Conservation (phyloP, 2,113 vertebrate species). For the Cyphomyrus plagiostoma region DNA sequence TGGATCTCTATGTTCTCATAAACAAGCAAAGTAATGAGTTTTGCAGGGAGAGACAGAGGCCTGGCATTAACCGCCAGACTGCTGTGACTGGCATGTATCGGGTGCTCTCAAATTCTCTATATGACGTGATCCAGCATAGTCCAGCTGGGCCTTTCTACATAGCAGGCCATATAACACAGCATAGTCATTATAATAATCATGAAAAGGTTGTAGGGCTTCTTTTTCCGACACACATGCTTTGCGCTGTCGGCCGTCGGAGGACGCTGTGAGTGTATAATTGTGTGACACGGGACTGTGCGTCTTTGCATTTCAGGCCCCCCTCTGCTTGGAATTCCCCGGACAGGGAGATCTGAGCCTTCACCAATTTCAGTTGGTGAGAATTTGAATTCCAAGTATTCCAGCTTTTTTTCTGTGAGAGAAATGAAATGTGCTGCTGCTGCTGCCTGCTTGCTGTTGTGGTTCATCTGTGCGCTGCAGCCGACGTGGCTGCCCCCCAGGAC, state of each 20-base stretch:
- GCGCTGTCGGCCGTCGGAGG: slow-evolving; percentile 26
- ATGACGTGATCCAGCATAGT: slow-evolving; percentile 20
- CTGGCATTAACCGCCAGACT: neutral
- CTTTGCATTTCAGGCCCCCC: slow-evolving; percentile 72
- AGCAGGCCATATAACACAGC: slow-evolving; percentile 12
- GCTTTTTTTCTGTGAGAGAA: slow-evolving; percentile 12
- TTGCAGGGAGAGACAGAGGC: neutral
- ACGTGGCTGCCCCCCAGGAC: neutral
- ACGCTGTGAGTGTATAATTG: slow-evolving; percentile 54
- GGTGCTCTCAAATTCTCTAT: neutral
- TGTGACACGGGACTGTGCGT: slow-evolving; percentile 67
- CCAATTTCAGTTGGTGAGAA: slow-evolving; percentile 74
- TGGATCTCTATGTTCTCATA: neutral
- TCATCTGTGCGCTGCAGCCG: neutral
- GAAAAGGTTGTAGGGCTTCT: neutral
- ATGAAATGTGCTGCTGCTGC: slow-evolving; percentile 23
- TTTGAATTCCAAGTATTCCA: slow-evolving; percentile 60
- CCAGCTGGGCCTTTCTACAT: slow-evolving; percentile 13
- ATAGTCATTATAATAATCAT: neutral
- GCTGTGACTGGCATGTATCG: neutral
- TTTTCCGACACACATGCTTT: slow-evolving; percentile 23
- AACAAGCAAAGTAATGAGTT: neutral
- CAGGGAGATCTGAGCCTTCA: slow-evolving; percentile 70
- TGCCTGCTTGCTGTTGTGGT: slow-evolving; percentile 7
- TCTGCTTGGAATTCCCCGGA: slow-evolving; percentile 70